These are phyloP conservation scores for Flexamia atlantica DNA, from an alignment of 2,888 invertebrate genomes.

Conservation along the genomic window DNA sequence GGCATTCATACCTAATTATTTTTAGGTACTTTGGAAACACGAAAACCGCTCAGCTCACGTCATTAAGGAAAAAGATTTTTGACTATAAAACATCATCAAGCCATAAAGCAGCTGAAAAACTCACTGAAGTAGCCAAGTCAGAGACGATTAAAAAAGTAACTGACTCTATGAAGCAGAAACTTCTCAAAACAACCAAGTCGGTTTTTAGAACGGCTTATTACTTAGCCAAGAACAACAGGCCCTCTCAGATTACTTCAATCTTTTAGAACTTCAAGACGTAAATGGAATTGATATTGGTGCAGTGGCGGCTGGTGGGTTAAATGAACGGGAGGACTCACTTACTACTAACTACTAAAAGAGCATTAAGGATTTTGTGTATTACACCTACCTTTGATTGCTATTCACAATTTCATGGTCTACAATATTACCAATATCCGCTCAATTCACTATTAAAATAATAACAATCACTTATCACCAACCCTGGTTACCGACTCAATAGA, in stretches of 20 bases:
- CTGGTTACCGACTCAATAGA: too few species aligned
- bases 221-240: too few species aligned
- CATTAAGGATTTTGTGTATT: too few species aligned
- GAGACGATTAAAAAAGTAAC: too few species aligned
- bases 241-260: constrained; percentile 33
- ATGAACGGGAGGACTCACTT: too few species aligned
- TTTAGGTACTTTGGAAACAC: constrained; percentile 18
- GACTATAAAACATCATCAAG: constrained; percentile 12
- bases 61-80: constrained; percentile 16
- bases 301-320: too few species aligned
- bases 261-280: constrained; percentile 28
- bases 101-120: constrained; percentile 21
- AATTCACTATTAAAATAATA: too few species aligned
- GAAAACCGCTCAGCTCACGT: constrained; percentile 11
- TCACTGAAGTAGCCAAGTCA: constrained; percentile 15
- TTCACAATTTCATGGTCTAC: too few species aligned
- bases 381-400: too few species aligned
- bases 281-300: constrained; percentile 41
- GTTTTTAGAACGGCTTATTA: constrained; percentile 32
- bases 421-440: too few species aligned
- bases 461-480: too few species aligned
- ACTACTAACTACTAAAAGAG: too few species aligned
- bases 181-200: background rate
- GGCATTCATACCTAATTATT: background rate
- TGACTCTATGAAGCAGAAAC: background rate